These are phyloP conservation scores for Acyrthosiphon pisum DNA, from an alignment of 1,140 invertebrate genomes.

Conservation along the genomic window DNA sequence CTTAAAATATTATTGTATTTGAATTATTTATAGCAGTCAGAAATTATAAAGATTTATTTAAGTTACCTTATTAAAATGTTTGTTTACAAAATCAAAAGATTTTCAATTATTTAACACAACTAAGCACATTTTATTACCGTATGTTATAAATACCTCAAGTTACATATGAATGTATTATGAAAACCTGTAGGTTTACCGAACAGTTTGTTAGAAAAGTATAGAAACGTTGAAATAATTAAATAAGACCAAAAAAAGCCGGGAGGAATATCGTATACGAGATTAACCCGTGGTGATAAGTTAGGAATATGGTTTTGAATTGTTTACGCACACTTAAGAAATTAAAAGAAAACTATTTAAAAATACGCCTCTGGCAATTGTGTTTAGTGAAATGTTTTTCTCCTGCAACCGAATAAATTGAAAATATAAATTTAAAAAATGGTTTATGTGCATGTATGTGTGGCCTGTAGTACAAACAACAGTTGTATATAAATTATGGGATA, in stretches of 20 bases:
- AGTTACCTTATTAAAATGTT: background rate
- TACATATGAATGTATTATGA: background rate
- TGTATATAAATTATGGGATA: background rate
- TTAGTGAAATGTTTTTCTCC: background rate
- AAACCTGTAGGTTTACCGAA: too few species aligned
- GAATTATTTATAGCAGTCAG: background rate
- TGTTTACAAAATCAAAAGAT: too few species aligned
- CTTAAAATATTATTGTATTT: too few species aligned
- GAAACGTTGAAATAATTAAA: too few species aligned
- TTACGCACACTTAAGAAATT: background rate
- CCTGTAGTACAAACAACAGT: background rate
- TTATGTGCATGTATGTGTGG: background rate
- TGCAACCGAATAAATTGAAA: background rate
- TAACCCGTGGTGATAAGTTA: background rate
- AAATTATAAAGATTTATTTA: background rate
- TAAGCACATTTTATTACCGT: too few species aligned
- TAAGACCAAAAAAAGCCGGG: background rate
- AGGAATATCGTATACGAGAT: background rate
- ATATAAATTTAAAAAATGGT: background rate
- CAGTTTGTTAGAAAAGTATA: too few species aligned
- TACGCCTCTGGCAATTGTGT: background rate
- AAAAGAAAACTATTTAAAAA: background rate
- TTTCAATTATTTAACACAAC: background rate
- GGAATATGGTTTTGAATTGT: background rate
- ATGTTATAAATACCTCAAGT: too few species aligned